Conservation (phyloP, 2,797 vertebrate genomes). For the Gephyroberyx darwinii region DNA sequence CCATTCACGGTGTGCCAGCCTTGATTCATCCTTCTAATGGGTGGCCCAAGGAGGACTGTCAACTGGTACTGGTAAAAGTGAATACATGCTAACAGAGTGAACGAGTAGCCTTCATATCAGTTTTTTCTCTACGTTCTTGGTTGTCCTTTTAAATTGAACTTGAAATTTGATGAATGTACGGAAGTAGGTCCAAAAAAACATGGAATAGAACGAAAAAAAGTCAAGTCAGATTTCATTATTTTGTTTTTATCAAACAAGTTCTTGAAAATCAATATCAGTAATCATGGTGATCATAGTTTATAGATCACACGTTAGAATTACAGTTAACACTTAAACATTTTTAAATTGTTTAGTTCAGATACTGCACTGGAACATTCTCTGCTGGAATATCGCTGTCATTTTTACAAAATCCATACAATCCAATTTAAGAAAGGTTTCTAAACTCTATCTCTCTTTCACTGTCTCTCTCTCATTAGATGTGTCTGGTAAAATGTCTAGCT, state of each 20-base stretch:
- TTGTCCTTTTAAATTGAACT: no score
- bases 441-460: neutral
- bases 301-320: no score
- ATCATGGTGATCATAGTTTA: no score
- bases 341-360: no score
- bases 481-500: conserved; percentile 29
- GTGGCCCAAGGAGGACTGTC: conserved; percentile 45
- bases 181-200: no score
- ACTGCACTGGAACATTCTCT: neutral
- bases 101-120: neutral
- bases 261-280: no score
- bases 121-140: neutral
- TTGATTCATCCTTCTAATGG: conserved; percentile 69
- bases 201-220: no score
- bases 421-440: conserved; percentile 26
- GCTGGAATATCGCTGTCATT: conserved; percentile 30
- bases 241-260: no score
- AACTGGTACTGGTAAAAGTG: conserved; percentile 53
- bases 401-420: neutral
- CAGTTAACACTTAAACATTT: no score
- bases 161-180: no score
- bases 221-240: no score
- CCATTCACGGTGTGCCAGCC: conserved; percentile 48
- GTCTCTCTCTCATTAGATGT: conserved; percentile 1
- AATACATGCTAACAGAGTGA: conserved; percentile 36